Conservation (phyloP, 2,797 vertebrate genomes). For the Protonibea diacanthus region DNA sequence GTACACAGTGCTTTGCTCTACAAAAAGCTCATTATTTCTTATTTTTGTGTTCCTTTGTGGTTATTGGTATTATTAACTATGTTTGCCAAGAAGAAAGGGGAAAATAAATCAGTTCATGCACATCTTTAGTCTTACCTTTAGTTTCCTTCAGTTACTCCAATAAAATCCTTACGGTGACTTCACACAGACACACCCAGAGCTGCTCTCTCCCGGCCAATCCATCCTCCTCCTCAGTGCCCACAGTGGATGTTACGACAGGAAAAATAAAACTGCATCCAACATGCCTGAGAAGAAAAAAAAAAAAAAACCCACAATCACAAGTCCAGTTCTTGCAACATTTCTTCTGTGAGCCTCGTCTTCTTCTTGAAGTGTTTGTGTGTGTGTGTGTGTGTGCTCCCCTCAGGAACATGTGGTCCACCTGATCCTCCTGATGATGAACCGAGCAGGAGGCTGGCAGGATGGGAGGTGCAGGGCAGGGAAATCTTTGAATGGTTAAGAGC, state of each 20-base stretch:
- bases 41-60: background rate
- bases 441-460: conserved; percentile 35
- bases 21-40: background rate
- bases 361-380: background rate
- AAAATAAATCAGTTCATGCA: background rate
- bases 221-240: conserved; percentile 37
- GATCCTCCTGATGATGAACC: conserved; percentile 23
- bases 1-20: background rate
- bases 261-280: conserved; percentile 23
- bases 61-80: background rate
- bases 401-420: conserved; percentile 42
- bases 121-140: conserved; percentile 59
- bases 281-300: background rate
- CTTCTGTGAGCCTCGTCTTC: conserved; percentile 12
- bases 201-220: conserved; percentile 29
- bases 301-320: background rate
- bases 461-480: conserved; percentile 39
- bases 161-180: conserved; percentile 50
- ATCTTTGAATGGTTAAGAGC: conserved; percentile 33
- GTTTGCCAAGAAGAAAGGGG: background rate
- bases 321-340: conserved; percentile 17
- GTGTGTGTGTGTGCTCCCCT: background rate
- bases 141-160: conserved; percentile 41
- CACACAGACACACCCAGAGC: conserved; percentile 39
- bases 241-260: conserved; percentile 2